Evolutionary conservation across 2,888 invertebrate genomes (phyloP).

Genomic region (Tryphoninae sp.): DNA sequence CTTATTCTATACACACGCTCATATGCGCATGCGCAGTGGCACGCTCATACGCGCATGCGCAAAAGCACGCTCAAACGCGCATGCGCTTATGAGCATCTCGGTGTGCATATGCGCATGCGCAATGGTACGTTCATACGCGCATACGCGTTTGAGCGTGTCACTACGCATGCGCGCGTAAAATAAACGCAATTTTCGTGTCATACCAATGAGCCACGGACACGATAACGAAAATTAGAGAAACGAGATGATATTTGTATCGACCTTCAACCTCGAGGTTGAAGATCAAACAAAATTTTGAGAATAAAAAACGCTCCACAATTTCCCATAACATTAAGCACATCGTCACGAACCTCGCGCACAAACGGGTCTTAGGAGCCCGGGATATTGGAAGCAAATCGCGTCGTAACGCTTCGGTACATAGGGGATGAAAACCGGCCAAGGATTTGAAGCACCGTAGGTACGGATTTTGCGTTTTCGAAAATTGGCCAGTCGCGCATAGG

Average conservation of each 20-base stretch:
- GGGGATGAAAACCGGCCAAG: constrained; percentile 49
- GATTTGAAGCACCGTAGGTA: constrained; percentile 56
- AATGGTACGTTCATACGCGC: constrained; percentile 15
- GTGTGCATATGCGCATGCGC: not conserved
- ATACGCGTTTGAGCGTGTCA: not conserved
- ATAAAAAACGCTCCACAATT: not conserved
- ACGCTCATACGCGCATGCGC: too few species aligned
- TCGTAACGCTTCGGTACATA: constrained; percentile 72
- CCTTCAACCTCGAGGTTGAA: not conserved
- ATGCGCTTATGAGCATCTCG: too few species aligned
- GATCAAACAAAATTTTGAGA: not conserved
- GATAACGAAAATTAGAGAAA: too few species aligned
- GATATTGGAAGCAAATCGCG: constrained; percentile 70
- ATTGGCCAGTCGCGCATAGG: constrained; percentile 55
- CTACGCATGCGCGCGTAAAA: too few species aligned
- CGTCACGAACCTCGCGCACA: not conserved
- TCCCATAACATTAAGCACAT: constrained; percentile 20
- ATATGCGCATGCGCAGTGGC: not conserved
- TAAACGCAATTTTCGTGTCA: too few species aligned
- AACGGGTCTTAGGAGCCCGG: not conserved
- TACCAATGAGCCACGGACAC: too few species aligned
- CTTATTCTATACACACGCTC: constrained; percentile 43
- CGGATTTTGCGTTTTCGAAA: constrained; percentile 72
- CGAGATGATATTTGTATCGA: too few species aligned
- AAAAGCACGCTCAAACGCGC: constrained; percentile 1